Base-by-base conservation (phyloP, 2,797 vertebrate genomes). In the Coregonus ussuriensis region DNA sequence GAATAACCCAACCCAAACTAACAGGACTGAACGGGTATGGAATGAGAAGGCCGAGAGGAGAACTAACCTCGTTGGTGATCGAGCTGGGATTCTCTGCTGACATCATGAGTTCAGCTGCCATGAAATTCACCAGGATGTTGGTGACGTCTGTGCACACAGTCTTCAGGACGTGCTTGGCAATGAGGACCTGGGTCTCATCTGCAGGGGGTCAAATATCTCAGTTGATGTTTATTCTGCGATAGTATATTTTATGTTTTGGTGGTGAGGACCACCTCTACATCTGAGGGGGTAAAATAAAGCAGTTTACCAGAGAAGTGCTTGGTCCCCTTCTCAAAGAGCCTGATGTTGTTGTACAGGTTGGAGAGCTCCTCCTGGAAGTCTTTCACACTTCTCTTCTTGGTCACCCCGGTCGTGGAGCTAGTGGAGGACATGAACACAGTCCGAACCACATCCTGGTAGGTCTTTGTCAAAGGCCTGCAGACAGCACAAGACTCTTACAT, bases 331-430 rank as follows among this genome's bases (percentile, higher is more conserved):
- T 98, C 97, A 91, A 99, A 98, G 65, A 98, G 93, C 0, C 96
- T 92, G 81, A 98, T 95, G 88, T 97, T 99, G 90, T 94, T 96
- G 91, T 96, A 97, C 0, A 99, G 89, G 88, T 93, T 97, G 82
- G 93, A 95, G 83, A 99, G 95, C 82, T 99, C 98, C 85, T 99
- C 98, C 88, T 99, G 97, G 0, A 99, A 92, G 33, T 99, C 97
- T 88, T 97, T 99, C 86, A 97, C 93, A 6, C 94, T 97, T 81
- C 94, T 95, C 89, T 95, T 99, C 83, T 96, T 96, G 87, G 84
- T 96, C 69, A 92, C 88, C 59, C 96, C 95, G 6, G 96, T 94
- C 1, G 89, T 85, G 33, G 95, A 90, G 74, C 94, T 93, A 59
- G 89, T 92, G 76, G 97, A 96, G 77, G 97, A 98, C 1, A 96